Percentiles rank a stretch among this genome's conserved stretches.
These are phyloP conservation scores for Acipenser oxyrinchus DNA, from an alignment of 2,797 vertebrate genomes.

Conservation along the genomic window DNA sequence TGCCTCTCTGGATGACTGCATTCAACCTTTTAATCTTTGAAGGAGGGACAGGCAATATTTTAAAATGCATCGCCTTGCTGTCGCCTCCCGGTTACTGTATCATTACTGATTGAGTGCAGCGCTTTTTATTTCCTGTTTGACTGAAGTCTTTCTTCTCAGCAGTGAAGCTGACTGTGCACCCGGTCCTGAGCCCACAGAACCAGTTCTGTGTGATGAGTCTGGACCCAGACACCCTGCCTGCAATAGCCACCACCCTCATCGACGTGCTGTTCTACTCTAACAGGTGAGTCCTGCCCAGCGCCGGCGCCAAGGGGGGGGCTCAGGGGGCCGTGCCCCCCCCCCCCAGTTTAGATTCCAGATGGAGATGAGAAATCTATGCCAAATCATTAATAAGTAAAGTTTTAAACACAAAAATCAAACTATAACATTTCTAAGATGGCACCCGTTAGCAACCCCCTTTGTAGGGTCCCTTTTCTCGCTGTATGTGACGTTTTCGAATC, in stretches of 20 bases:
- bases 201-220: slow-evolving; percentile 89
- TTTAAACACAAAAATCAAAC: too few species aligned
- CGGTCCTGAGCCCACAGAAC: slow-evolving; percentile 84
- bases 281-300: slow-evolving; percentile 48
- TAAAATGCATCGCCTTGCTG: too few species aligned
- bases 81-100: too few species aligned
- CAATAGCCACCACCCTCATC: slow-evolving; percentile 86
- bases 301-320: neutral
- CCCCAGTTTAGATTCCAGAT: neutral
- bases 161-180: slow-evolving; percentile 72
- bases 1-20: too few species aligned
- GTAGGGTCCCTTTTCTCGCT: too few species aligned
- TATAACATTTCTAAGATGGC: neutral
- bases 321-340: neutral
- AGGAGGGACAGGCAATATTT: too few species aligned
- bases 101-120: too few species aligned
- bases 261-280: slow-evolving; percentile 90
- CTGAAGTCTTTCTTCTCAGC: slow-evolving; percentile 44
- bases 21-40: too few species aligned
- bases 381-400: too few species aligned
- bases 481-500: too few species aligned
- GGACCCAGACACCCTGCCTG: slow-evolving; percentile 84
- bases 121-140: neutral
- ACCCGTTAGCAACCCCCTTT: neutral
- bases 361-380: too few species aligned